These are phyloP conservation scores for Chaetodon trifasciatus DNA, from an alignment of 2,797 vertebrate species.

Conservation along the genomic window DNA sequence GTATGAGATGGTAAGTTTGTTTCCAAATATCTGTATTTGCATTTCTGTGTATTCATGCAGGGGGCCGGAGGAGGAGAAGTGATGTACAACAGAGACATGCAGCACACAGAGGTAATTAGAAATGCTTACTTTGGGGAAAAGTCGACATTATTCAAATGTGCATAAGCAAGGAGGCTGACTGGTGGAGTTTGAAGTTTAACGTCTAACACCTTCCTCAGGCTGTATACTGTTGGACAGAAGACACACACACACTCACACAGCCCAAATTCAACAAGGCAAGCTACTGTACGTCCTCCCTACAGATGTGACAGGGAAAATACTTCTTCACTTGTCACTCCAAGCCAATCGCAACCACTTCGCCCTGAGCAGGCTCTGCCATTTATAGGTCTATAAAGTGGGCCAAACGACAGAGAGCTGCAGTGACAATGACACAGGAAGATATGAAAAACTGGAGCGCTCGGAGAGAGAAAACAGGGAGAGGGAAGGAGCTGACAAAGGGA, in stretches of 20 bases:
- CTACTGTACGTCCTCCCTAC: constrained; percentile 20
- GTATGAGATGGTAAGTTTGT: background rate
- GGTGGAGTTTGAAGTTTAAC: background rate
- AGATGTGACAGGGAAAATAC: constrained; percentile 52
- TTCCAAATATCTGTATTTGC: constrained; percentile 27
- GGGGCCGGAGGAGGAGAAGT: background rate
- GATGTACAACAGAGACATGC: background rate
- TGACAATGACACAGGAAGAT: constrained; percentile 61
- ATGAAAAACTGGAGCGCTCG: constrained; percentile 41
- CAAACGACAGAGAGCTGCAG: constrained; percentile 54
- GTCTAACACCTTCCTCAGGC: background rate
- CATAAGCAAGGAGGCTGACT: background rate
- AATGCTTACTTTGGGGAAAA: constrained; percentile 12
- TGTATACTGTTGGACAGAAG: background rate
- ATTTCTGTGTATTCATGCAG: constrained; percentile 23
- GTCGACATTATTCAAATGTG: background rate
- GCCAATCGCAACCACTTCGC: constrained; percentile 46
- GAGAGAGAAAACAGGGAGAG: background rate
- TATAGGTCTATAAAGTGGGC: constrained; percentile 68
- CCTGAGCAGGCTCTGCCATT: constrained; percentile 64
- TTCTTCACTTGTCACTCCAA: constrained; percentile 52
- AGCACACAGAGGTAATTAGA: constrained; percentile 20
- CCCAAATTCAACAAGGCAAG: background rate
- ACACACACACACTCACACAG: background rate
- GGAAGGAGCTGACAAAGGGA: background rate